These are phyloP conservation scores for Meloidogyne floridensis DNA, from an alignment of 1,140 invertebrate genomes.

Conservation along the genomic window DNA sequence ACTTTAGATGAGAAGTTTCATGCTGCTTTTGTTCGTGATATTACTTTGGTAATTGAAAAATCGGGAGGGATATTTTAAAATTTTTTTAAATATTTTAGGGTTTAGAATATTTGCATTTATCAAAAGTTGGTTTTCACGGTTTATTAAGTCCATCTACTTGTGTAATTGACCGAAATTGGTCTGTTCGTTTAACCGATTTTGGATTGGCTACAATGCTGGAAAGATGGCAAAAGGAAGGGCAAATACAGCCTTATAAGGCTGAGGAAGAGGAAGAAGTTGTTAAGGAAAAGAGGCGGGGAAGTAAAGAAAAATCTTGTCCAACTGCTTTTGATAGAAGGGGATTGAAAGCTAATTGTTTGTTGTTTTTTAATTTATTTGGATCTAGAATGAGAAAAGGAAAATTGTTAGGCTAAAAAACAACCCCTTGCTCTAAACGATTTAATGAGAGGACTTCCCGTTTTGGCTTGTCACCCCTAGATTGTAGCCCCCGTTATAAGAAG, in stretches of 20 bases:
- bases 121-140: conserved; percentile 63
- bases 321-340: neutral
- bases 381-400: too few species aligned
- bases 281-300: conserved; percentile 15
- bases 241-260: conserved; percentile 26
- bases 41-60: conserved; percentile 51
- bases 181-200: conserved; percentile 62
- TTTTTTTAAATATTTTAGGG: conserved; percentile 36
- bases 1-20: conserved; percentile 62
- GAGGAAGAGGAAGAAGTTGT: conserved; percentile 24
- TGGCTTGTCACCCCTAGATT: too few species aligned
- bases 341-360: conserved; percentile 12
- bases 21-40: conserved; percentile 63
- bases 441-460: too few species aligned
- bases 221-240: conserved; percentile 61
- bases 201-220: conserved; percentile 61
- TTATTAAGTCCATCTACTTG: conserved; percentile 60
- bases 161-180: conserved; percentile 65
- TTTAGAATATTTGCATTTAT: conserved; percentile 64
- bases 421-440: too few species aligned
- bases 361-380: neutral
- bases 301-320: conserved; percentile 1
- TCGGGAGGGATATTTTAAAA: neutral
- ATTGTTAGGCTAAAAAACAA: too few species aligned
- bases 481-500: too few species aligned